A percentile compares a stretch with the other conserved stretches of the same genome.
Conservation (phyloP, 92 coral and sea anemone species). For the Porites divaricata region DNA sequence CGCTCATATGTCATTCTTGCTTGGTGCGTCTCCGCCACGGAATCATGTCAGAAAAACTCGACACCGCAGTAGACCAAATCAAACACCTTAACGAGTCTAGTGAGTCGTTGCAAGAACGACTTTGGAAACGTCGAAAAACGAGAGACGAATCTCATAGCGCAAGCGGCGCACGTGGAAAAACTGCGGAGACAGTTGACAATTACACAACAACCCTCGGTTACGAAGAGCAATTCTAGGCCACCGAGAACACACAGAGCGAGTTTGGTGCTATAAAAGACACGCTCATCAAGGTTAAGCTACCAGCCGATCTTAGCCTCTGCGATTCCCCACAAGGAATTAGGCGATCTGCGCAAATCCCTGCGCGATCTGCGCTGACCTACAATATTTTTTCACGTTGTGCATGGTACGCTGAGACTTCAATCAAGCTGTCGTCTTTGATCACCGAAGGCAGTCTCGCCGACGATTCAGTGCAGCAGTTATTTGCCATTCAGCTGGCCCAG, state of each 20-base stretch:
- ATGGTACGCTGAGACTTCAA: background rate
- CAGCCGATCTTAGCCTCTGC: background rate
- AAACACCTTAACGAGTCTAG: background rate
- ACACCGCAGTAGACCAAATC: background rate
- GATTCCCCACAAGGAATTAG: background rate
- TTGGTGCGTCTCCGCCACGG: background rate
- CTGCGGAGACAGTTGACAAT: constrained; percentile 6
- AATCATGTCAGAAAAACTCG: constrained; percentile 1
- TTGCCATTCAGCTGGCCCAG: background rate
- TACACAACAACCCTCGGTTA: background rate
- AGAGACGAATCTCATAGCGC: constrained; percentile 6
- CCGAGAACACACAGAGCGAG: constrained; percentile 2
- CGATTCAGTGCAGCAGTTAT: background rate
- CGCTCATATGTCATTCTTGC: background rate
- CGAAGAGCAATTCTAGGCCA: constrained; percentile 2
- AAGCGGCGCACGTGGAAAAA: constrained; percentile 4
- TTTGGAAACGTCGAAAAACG: background rate
- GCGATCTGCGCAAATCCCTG: background rate
- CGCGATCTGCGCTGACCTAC: too few relatives aligned
- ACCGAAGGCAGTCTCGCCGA: background rate
- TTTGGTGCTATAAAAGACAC: background rate
- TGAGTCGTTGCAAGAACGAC: background rate
- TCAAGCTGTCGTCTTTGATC: background rate
- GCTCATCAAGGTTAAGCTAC: background rate
- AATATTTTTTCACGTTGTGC: background rate